These are phyloP conservation scores for Pomacea maculata DNA, from an alignment of 1,140 invertebrate genomes.

Conservation along the genomic window DNA sequence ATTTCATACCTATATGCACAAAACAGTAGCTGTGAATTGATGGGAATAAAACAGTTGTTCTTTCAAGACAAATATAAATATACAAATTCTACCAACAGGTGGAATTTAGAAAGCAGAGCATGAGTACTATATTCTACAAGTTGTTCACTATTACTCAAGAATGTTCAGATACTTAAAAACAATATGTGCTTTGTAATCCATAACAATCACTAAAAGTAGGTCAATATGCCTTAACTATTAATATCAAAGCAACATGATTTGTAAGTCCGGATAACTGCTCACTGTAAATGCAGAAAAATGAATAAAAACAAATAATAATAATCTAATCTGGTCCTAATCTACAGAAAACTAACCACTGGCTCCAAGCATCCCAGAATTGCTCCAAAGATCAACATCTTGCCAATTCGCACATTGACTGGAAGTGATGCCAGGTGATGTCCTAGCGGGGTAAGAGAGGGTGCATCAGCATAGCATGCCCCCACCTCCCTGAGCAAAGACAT, in stretches of 20 bases:
- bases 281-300: background rate
- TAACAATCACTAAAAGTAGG: background rate
- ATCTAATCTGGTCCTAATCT: background rate
- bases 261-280: background rate
- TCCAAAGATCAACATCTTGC: conserved; percentile 89
- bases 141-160: too few relatives aligned
- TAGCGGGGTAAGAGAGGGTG: conserved; percentile 77
- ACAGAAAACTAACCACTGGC: conserved; percentile 48
- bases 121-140: too few relatives aligned
- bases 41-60: too few relatives aligned
- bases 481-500: conserved; percentile 55
- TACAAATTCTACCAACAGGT: too few relatives aligned
- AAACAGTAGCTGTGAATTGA: too few relatives aligned
- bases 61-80: too few relatives aligned
- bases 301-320: too few relatives aligned
- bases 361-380: conserved; percentile 61
- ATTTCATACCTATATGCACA: too few relatives aligned
- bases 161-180: background rate
- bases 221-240: background rate
- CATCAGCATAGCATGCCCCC: conserved; percentile 50
- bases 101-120: too few relatives aligned
- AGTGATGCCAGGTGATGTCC: conserved; percentile 87
- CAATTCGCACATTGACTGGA: conserved; percentile 92
- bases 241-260: too few relatives aligned
- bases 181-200: background rate